These are phyloP conservation scores for Tenualosa ilisha DNA, from an alignment of 2,797 vertebrate species.

Conservation along the genomic window DNA sequence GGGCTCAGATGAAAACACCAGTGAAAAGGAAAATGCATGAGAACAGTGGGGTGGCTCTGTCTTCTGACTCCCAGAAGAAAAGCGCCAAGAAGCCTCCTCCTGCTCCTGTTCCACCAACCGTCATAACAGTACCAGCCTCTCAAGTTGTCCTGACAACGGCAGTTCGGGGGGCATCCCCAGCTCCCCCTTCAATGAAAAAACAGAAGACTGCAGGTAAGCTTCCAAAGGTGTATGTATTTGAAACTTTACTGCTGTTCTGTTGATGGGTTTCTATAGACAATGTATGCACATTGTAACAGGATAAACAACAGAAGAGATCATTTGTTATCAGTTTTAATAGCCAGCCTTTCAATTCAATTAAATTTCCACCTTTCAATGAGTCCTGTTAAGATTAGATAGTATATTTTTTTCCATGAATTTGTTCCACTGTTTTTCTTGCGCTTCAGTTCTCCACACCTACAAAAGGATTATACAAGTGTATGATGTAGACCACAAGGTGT, in stretches of 20 bases:
- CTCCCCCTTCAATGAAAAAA: conserved; percentile 74
- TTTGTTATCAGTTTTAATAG: background rate
- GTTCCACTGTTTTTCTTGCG: too few species aligned
- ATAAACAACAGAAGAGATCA: background rate
- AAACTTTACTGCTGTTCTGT: background rate
- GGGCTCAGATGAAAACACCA: conserved; percentile 80
- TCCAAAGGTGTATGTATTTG: background rate
- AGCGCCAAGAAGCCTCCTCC: conserved; percentile 71
- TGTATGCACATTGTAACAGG: background rate
- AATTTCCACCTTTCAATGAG: background rate
- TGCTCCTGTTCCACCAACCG: conserved; percentile 54
- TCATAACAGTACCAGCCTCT: conserved; percentile 61
- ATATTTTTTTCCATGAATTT: too few species aligned
- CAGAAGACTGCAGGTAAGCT: conserved; percentile 80
- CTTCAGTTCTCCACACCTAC: too few species aligned
- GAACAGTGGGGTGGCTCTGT: conserved; percentile 72
- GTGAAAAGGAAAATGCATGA: conserved; percentile 86
- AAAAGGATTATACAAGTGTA: background rate
- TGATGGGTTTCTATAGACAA: background rate
- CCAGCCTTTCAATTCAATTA: background rate
- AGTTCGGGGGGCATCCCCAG: conserved; percentile 56
- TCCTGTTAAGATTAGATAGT: too few species aligned
- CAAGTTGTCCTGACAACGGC: conserved; percentile 57
- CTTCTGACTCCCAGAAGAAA: conserved; percentile 78
- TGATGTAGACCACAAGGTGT: background rate